Percentiles rank a stretch among this genome's conserved stretches.
These are phyloP conservation scores for Caenorhabditis sp. DNA, from an alignment of 2,888 invertebrate species.

Conservation along the genomic window DNA sequence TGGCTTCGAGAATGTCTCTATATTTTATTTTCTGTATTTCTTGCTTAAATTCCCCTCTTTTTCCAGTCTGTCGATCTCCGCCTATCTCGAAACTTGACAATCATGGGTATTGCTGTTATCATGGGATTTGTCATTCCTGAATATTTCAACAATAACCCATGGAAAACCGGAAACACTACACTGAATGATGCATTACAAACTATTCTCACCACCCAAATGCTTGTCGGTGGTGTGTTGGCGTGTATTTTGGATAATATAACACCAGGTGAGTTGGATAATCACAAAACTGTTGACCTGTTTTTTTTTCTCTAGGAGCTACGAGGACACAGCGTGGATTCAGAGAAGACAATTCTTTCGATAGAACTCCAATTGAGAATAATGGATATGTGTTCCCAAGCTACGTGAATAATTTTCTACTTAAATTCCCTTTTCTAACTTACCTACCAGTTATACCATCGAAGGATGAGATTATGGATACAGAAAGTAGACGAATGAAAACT, in stretches of 20 bases:
- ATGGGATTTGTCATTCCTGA: constrained; percentile 52
- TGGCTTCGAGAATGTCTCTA: no score
- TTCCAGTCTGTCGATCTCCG: constrained; percentile 45
- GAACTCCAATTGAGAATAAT: constrained; percentile 14
- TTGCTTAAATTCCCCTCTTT: no score
- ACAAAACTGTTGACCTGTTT: no score
- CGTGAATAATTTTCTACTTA: constrained; percentile 23
- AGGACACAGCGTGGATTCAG: constrained; percentile 54
- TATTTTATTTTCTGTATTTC: no score
- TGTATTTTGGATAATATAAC: constrained; percentile 71
- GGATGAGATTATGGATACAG: constrained; percentile 19
- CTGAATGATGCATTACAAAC: constrained; percentile 60
- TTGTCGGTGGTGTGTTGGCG: constrained; percentile 73
- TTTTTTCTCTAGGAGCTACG: constrained; percentile 57
- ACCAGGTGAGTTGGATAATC: constrained; percentile 45
- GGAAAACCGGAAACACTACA: constrained; percentile 34
- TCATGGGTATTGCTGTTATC: constrained; percentile 58
- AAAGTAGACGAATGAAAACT: constrained; percentile 7
- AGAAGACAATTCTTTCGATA: constrained; percentile 15
- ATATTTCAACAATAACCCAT: constrained; percentile 47
- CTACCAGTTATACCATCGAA: constrained; percentile 23
- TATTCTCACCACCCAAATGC: constrained; percentile 63
- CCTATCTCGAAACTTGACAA: constrained; percentile 52
- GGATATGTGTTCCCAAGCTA: constrained; percentile 21
- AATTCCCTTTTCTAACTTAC: constrained; percentile 13